Conservation (phyloP, 1,140 invertebrate genomes). For the Eurosta solidaginis region DNA sequence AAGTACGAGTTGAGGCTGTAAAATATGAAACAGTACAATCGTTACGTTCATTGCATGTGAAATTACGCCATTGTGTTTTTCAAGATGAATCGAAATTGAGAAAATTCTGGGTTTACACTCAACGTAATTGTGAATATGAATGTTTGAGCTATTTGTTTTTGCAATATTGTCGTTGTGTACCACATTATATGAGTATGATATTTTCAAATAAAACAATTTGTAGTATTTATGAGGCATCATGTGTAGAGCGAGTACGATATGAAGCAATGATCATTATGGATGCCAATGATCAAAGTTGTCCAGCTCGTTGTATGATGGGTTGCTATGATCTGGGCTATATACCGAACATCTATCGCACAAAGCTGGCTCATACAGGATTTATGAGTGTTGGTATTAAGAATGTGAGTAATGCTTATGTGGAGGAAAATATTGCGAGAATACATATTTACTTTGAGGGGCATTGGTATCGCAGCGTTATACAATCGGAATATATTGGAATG, state of each 20-base stretch:
- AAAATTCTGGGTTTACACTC: slow-evolving; percentile 62
- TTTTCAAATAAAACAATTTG: slow-evolving; percentile 44
- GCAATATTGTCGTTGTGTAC: slow-evolving; percentile 69
- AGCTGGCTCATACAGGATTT: slow-evolving; percentile 48
- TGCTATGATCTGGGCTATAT: slow-evolving; percentile 71
- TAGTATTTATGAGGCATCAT: slow-evolving; percentile 41
- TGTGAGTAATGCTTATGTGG: slow-evolving; percentile 72
- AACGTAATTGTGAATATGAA: slow-evolving; percentile 70
- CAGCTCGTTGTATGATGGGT: slow-evolving; percentile 68
- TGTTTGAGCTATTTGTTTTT: slow-evolving; percentile 72
- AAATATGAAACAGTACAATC: slow-evolving; percentile 67
- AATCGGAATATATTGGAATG: slow-evolving; percentile 75
- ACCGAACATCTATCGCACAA: slow-evolving; percentile 63
- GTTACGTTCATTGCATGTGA: slow-evolving; percentile 64
- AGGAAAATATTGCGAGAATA: slow-evolving; percentile 74
- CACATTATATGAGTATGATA: slow-evolving; percentile 70
- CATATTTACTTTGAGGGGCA: slow-evolving; percentile 74
- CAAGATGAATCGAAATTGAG: slow-evolving; percentile 68
- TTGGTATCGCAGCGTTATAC: slow-evolving; percentile 70
- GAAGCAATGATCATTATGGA: slow-evolving; percentile 30
- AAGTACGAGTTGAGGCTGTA: slow-evolving; percentile 68
- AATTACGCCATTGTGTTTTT: slow-evolving; percentile 74
- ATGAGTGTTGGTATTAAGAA: slow-evolving; percentile 47
- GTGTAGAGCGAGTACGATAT: slow-evolving; percentile 44
- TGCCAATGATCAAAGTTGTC: slow-evolving; percentile 41